phyloP scores from a whole-genome alignment of 2,797 vertebrate genomes.

The Falco berigora region DNA sequence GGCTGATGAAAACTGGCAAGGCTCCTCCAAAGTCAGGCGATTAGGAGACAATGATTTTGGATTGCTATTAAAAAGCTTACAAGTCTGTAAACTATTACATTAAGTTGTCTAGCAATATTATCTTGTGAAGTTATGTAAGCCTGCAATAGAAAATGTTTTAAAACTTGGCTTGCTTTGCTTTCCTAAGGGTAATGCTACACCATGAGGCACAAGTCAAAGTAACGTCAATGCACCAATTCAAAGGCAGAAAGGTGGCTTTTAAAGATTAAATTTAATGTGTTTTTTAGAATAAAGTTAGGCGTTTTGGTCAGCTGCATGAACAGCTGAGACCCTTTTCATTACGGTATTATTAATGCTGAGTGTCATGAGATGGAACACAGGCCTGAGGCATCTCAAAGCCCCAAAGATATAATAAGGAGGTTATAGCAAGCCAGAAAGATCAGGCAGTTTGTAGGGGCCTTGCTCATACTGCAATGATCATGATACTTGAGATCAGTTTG shows the following conservation, averaged over 20 bases:
- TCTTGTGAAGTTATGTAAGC: not conserved
- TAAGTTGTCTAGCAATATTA: not conserved
- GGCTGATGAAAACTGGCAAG: conserved; percentile 11
- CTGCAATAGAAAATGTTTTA: not conserved
- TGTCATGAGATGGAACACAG: not conserved
- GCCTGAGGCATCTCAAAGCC: not conserved
- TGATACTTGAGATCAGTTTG: not conserved
- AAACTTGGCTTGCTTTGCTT: not conserved
- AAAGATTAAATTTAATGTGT: not conserved
- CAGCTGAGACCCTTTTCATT: not conserved
- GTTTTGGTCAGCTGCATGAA: not conserved
- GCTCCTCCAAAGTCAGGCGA: not conserved
- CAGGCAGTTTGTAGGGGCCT: not conserved
- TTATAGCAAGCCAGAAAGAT: not conserved
- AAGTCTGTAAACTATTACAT: not conserved
- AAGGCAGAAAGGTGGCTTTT: not conserved
- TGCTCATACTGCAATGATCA: not conserved
- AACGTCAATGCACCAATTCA: not conserved
- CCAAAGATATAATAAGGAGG: not conserved
- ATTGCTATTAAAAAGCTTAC: not conserved
- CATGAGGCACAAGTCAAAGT: not conserved
- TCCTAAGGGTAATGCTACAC: not conserved
- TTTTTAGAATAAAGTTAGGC: not conserved
- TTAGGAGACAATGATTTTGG: conserved; percentile 12
- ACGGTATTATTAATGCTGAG: not conserved